A percentile compares a stretch with the other conserved stretches of the same genome.
phyloP scores from a whole-genome alignment of 2,113 vertebrate species.

The Pica pica region DNA sequence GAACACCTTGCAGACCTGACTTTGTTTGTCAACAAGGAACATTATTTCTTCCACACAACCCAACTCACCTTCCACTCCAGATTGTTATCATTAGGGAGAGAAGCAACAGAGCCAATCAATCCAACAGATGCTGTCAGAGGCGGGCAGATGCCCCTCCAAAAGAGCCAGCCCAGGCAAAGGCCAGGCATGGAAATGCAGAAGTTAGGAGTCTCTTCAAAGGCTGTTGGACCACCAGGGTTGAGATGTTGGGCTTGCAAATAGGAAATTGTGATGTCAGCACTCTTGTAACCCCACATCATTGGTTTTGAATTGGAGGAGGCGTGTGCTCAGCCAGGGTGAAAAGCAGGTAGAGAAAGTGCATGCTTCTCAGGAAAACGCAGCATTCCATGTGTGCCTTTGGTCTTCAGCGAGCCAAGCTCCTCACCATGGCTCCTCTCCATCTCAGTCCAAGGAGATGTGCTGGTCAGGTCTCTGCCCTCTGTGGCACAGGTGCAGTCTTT shows the following conservation, averaged over 20 bases:
- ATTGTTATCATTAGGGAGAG: background rate
- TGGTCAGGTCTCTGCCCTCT: background rate
- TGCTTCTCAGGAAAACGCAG: background rate
- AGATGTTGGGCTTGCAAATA: background rate
- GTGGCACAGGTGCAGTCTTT: background rate
- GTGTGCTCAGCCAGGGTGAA: background rate
- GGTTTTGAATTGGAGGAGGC: background rate
- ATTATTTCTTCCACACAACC: background rate
- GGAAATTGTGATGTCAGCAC: background rate
- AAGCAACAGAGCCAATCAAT: background rate
- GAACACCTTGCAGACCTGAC: background rate
- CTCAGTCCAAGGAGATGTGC: background rate
- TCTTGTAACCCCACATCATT: accelerated
- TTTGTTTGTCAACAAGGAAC: background rate
- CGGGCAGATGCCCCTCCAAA: background rate
- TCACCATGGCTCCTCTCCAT: background rate
- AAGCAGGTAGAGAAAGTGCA: background rate
- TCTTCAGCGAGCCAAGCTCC: background rate
- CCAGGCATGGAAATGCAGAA: background rate
- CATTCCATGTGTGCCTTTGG: accelerated
- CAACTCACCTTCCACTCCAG: background rate
- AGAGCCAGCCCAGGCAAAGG: background rate
- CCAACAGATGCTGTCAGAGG: background rate
- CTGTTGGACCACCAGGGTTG: too few relatives aligned
- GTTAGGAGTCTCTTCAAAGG: accelerated